Base-by-base conservation (phyloP, 2,113 vertebrate species). In the Uria lomvia region DNA sequence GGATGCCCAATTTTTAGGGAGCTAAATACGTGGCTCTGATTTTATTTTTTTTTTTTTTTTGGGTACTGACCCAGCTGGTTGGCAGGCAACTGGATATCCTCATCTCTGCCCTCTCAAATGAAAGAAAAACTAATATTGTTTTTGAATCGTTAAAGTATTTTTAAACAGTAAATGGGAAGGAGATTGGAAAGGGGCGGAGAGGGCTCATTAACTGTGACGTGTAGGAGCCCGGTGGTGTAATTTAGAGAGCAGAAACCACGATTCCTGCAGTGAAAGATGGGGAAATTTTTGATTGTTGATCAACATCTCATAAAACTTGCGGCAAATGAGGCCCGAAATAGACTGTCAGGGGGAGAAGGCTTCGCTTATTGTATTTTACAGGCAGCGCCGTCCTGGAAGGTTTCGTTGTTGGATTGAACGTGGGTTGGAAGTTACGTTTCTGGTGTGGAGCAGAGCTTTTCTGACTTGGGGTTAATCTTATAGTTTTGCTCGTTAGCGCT, bases 21-120 rank as follows among this genome's bases (percentile, higher is more conserved):
- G 52, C 5, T 30, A 8, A 38, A 58, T 17, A 2, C 2, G 0
- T 68, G 0, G 0, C 65, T 29, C 22, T 11, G 72, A 10, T 6
- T 78, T 81, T 60, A 40, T 30, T 56, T 9, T 81, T 60, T 45
- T 30, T 56, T 9, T 7, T 85, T 66, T 45, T 21, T n/a, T 7
- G 0, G 0, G 32, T 42, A 17, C 30, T 16, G 8, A 34, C 68
- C 50, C 19, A 49, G 21, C 19, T 45, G 49, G 6, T 24, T 22
- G 45, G 11, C 20, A 30, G 52, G 36, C 11, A 13, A 11, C 34
- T 30, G 59, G 30, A 5, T 79, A 22, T 34, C 49, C 24, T 66
- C 8, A 4, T 45, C 17, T 62, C 30, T 26, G 3, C 0, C 0
- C 49, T 50, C 53, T 38, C 26, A 8, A 50, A 60, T 6, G 17